Conservation (phyloP, 2,888 invertebrate species). For the Mythimna pallens region DNA sequence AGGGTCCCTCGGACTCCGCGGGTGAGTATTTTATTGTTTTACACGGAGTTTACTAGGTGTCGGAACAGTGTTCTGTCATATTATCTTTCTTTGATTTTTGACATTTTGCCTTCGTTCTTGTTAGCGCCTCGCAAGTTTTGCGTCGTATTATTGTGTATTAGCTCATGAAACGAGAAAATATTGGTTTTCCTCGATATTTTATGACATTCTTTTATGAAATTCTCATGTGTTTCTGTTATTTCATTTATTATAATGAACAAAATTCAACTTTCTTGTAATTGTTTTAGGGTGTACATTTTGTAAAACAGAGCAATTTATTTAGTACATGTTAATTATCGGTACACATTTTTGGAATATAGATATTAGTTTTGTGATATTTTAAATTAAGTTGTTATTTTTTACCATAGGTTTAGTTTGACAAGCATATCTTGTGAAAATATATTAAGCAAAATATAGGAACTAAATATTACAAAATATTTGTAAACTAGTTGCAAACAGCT, state of each 20-base stretch:
- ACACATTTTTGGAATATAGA: conserved; percentile 8
- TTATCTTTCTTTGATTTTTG: conserved; percentile 86
- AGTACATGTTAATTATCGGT: background rate
- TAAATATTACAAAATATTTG: conserved; percentile 12
- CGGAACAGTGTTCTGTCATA: conserved; percentile 85
- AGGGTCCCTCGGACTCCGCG: conserved; percentile 95
- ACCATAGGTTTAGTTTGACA: conserved; percentile 24
- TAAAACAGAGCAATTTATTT: conserved; percentile 26
- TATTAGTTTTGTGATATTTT: conserved; percentile 21
- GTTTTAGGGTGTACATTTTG: conserved; percentile 53
- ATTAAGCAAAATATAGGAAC: background rate
- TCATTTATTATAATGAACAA: conserved; percentile 62
- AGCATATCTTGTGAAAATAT: conserved; percentile 4
- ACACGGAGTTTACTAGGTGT: conserved; percentile 79
- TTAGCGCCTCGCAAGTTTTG: conserved; percentile 88
- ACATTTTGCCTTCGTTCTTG: conserved; percentile 87
- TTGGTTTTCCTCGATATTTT: conserved; percentile 38
- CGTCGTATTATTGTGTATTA: conserved; percentile 86
- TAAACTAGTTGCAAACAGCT: background rate
- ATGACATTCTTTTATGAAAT: conserved; percentile 33
- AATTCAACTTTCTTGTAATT: conserved; percentile 53
- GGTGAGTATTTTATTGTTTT: conserved; percentile 91
- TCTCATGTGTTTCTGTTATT: conserved; percentile 55
- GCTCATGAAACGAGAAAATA: conserved; percentile 63
- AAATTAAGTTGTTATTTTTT: conserved; percentile 31